Evolutionary conservation across 2,797 vertebrate genomes (phyloP), one percentile per base, ranked within the genome.

Genomic region (Clarias platycephalus): DNA sequence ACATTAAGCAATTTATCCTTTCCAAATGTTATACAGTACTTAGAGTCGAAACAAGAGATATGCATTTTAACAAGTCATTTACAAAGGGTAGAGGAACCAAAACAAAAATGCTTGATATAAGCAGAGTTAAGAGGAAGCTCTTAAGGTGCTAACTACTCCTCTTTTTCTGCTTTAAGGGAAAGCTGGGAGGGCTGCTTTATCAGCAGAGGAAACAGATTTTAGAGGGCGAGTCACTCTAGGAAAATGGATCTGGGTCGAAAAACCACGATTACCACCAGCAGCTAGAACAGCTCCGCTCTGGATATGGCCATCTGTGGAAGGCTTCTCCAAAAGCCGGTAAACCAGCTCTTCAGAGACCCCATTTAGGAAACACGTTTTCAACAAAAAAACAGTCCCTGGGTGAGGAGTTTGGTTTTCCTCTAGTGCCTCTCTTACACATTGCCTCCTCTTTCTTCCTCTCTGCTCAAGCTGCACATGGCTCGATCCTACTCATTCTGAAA

Each of bases 201-300:
- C 93, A 93, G 92, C 90, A 94, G 92, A 95, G 95, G 95, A 95
- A 95, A 95, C 94, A 95, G 93, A 94, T 94, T 92, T 94, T 82
- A 64, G 81, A 89, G 91, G 90, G 86, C 90, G 89, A 90, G 83
- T 85, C 89, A 90, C 92, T 92, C 92, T 93, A 95, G 94, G 93
- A 94, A 94, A 95, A 95, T 93, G 93, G 95, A 95, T 95, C 93
- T 93, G 89, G 91, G 93, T 94, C 92, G 91, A 86, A 93, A 94
- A 95, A 95, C 94, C 94, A 95, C 94, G 87, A 90, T 94, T 93
- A 95, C 94, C 94, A 93, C 93, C 91, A 93, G 85, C 83, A 85
- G 80, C 82, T 84, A 87, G 24, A 82, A 80, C 68, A 82, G 71
- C 67, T 81, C 84, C 92, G 92, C 92, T 93, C 93, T 94, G 94